phyloP scores from a whole-genome alignment of 2,113 vertebrate species.

The Panurus biarmicus region DNA sequence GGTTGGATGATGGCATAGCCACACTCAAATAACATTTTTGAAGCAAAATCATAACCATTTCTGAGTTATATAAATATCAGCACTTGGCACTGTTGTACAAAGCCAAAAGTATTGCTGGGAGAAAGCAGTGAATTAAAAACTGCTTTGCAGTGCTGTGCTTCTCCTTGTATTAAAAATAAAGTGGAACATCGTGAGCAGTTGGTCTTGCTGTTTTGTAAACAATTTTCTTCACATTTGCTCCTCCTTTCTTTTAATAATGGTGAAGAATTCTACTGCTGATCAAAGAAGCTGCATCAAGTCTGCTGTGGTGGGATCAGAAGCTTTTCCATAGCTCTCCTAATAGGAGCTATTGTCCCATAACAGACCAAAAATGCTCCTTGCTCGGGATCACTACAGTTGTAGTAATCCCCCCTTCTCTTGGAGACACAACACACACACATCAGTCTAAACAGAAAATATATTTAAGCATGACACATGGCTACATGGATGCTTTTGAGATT shows the following conservation, averaged over 20 bases:
- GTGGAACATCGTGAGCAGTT: not conserved
- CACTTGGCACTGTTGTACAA: not conserved
- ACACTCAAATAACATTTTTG: not conserved
- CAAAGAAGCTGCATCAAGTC: not conserved
- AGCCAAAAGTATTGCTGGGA: not conserved
- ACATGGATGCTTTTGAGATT: not conserved
- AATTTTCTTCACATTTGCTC: not conserved
- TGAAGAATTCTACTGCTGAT: not conserved
- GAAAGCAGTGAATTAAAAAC: slow-evolving; percentile 19
- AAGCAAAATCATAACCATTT: not conserved
- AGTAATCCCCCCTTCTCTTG: not conserved
- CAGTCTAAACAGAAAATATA: not conserved
- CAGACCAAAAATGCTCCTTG: not conserved
- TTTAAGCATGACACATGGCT: not conserved
- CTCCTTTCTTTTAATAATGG: not conserved
- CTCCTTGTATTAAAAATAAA: slow-evolving; percentile 26
- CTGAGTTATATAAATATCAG: not conserved
- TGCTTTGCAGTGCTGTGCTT: not conserved
- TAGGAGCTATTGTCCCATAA: not conserved
- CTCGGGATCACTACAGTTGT: not conserved
- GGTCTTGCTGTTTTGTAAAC: not conserved
- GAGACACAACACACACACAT: not conserved
- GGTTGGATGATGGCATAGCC: not conserved
- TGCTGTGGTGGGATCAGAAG: not conserved
- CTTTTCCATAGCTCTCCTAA: not conserved